Percentiles rank a stretch among this genome's conserved stretches.
These are phyloP conservation scores for Schizaphis graminum DNA, from an alignment of 2,888 invertebrate genomes.

Conservation along the genomic window DNA sequence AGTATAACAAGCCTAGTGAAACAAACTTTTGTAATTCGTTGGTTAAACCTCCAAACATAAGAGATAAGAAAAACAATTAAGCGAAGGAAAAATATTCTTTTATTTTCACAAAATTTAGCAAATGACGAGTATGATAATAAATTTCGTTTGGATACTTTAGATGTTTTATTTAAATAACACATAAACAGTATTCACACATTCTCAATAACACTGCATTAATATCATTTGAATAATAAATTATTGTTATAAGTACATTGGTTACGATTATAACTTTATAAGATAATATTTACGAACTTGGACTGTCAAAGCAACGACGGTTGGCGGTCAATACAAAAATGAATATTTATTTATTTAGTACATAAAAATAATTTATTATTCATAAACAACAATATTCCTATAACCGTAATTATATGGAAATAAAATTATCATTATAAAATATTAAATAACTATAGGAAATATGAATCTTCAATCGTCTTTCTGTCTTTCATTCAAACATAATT, in stretches of 20 bases:
- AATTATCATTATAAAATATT: background rate
- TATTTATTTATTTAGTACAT: background rate
- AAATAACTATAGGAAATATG: background rate
- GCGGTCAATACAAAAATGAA: background rate
- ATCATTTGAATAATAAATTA: background rate
- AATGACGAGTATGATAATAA: background rate
- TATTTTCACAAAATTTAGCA: background rate
- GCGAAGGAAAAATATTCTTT: background rate
- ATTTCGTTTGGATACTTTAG: background rate
- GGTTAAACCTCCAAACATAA: background rate
- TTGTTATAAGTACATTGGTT: background rate
- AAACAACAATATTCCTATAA: background rate
- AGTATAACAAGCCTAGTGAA: background rate
- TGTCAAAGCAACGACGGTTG: background rate
- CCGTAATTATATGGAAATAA: background rate
- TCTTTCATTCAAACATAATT: background rate
- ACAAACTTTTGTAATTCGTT: background rate
- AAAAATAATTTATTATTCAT: background rate
- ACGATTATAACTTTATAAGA: background rate
- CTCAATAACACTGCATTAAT: background rate
- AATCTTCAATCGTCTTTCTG: background rate
- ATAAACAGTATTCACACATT: background rate
- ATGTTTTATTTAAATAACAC: background rate
- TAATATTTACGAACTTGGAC: background rate
- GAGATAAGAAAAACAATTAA: background rate